Base-by-base conservation (phyloP, 2,113 vertebrate genomes). In the Hydropotes inermis region DNA sequence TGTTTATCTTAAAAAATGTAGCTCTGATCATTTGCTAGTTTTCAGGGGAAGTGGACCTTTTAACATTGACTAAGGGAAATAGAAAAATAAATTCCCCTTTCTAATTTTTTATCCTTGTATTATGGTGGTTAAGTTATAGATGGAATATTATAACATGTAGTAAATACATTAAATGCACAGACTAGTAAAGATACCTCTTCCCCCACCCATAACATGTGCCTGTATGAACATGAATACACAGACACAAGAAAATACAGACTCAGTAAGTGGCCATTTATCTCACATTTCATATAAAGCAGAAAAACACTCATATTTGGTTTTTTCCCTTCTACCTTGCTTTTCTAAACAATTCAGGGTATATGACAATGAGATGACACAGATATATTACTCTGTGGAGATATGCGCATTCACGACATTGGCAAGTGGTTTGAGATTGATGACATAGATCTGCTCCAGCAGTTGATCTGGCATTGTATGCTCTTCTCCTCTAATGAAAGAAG, bases 291-390 rank as follows among this genome's bases (percentile, higher is more conserved):
- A 87, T 45, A 92, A 5, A 60, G 16, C 21, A 91, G 84, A 91
- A 93, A 92, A 97, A 91, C 83, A 92, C 47, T 90, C 7, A 57
- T 84, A 91, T 91, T 64, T 88, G 28, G 91, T 96, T 96, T 92
- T 93, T 25, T 67, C 78, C 19, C 84, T 97, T 98, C 64, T 94
- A n/a, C 83, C 96, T 97, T 60, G 7, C 82, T 98, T 98, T 97
- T 67, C 50, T 89, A 96, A 98, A 81, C 61, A 96, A 83, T 97
- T 78, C 76, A 97, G 55, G 84, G 82, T 95, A 81, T 55, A 93
- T 94, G 92, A 96, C 97, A 98, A 97, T 88, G 92, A 96, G 74
- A 87, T 96, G 97, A 97, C 97, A 97, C 30, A 97, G 94, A 98
- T 96, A 96, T 97, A 98, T 98, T 96, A 92, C 96, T 94, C 84